A percentile compares a stretch with the other conserved stretches of the same genome.
These are phyloP conservation scores for Habrosyne pyritoides DNA, from an alignment of 2,888 invertebrate species.

Conservation along the genomic window DNA sequence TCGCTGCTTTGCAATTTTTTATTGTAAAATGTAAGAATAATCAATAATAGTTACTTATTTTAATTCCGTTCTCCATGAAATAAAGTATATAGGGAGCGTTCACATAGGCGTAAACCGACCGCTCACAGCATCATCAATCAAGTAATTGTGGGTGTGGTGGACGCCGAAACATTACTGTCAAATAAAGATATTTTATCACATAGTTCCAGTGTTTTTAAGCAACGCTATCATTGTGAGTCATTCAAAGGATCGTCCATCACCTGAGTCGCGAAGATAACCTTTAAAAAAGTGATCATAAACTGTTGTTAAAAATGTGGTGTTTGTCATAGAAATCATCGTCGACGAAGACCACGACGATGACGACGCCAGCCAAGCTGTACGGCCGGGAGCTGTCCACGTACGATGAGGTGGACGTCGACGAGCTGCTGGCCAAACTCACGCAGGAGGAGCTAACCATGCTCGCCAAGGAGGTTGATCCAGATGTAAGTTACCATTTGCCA, in stretches of 20 bases:
- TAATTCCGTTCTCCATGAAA: neutral
- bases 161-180: conserved; percentile 55
- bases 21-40: conserved; percentile 47
- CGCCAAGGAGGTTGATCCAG: conserved; percentile 99
- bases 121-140: conserved; percentile 37
- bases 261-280: conserved; percentile 27
- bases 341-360: conserved; percentile 94
- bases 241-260: conserved; percentile 15
- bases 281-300: conserved; percentile 20
- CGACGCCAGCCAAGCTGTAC: conserved; percentile 94
- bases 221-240: conserved; percentile 26
- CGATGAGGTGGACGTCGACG: conserved; percentile 98
- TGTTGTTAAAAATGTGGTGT: conserved; percentile 44
- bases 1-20: conserved; percentile 24
- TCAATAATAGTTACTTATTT: conserved; percentile 1
- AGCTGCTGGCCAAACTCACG: conserved; percentile 95
- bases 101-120: conserved; percentile 9
- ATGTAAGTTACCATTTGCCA: conserved; percentile 87
- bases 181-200: conserved; percentile 48
- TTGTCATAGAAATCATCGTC: conserved; percentile 91
- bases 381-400: conserved; percentile 95
- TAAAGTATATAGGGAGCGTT: neutral
- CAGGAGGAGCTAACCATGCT: conserved; percentile 98
- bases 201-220: conserved; percentile 53
- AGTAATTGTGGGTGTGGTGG: conserved; percentile 73